Evolutionary conservation across 2,113 vertebrate species (phyloP).

Genomic region (Nematolebias whitei): DNA sequence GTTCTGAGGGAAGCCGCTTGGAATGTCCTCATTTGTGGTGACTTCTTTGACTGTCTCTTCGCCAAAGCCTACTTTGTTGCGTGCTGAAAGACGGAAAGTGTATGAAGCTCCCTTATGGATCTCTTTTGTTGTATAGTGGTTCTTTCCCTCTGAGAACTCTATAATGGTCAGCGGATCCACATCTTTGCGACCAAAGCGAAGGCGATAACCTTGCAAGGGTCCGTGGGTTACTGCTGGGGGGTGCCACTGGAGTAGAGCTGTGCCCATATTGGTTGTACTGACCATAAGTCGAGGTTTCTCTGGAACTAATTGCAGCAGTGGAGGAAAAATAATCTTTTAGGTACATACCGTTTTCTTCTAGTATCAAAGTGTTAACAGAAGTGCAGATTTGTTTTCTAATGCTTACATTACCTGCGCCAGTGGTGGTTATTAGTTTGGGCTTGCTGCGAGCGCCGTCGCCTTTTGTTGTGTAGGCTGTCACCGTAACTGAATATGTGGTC

Average conservation of each 20-base stretch:
- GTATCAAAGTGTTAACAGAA: background rate
- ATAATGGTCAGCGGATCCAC: slow-evolving; percentile 87
- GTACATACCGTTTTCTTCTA: slow-evolving; percentile 1
- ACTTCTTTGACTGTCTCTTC: slow-evolving; percentile 98
- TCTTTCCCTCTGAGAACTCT: slow-evolving; percentile 95
- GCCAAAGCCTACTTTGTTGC: slow-evolving; percentile 97
- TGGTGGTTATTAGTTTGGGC: slow-evolving; percentile 92
- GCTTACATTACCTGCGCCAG: slow-evolving; percentile 89
- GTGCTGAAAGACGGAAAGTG: slow-evolving; percentile 92
- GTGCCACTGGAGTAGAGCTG: slow-evolving; percentile 97
- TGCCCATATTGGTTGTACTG: slow-evolving; percentile 98
- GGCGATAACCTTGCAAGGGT: slow-evolving; percentile 91
- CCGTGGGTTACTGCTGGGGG: slow-evolving; percentile 91
- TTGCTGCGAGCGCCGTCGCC: slow-evolving; percentile 99
- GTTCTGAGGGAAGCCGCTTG: slow-evolving; percentile 93
- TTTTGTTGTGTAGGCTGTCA: slow-evolving; percentile 97
- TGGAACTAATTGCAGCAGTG: slow-evolving; percentile 84
- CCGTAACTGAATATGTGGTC: slow-evolving; percentile 94
- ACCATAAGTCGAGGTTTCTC: slow-evolving; percentile 95
- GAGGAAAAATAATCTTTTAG: slow-evolving; percentile 36
- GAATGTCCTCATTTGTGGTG: slow-evolving; percentile 90
- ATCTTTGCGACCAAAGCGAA: slow-evolving; percentile 95
- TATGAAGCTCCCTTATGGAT: slow-evolving; percentile 97
- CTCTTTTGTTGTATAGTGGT: slow-evolving; percentile 96
- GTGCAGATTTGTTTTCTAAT: slow-evolving; percentile 2